Evolutionary conservation across 2,888 invertebrate genomes (phyloP).

Genomic region (Venustoraphidia nigricollis): DNA sequence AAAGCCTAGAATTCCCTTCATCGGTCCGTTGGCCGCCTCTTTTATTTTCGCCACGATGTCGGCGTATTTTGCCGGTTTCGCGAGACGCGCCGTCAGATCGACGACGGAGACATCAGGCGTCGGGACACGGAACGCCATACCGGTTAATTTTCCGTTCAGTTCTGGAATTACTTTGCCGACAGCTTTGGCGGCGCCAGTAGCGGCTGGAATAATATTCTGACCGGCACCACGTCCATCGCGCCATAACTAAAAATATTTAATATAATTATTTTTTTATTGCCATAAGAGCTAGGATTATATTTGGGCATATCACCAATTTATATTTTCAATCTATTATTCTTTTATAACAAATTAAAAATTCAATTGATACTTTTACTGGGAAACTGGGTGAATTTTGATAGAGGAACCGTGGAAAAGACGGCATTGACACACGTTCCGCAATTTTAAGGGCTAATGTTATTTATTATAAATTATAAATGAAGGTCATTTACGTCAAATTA

Average conservation of each 20-base stretch:
- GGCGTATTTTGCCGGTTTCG: constrained; percentile 42
- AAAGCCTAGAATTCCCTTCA: constrained; percentile 50
- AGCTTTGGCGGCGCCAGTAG: constrained; percentile 66
- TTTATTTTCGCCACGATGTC: constrained; percentile 44
- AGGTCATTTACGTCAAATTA: too few relatives aligned
- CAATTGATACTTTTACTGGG: too few relatives aligned
- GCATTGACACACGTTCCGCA: too few relatives aligned
- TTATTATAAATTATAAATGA: too few relatives aligned
- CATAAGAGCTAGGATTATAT: too few relatives aligned
- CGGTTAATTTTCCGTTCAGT: constrained; percentile 59
- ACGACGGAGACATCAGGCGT: constrained; percentile 68
- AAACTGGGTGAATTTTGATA: too few relatives aligned
- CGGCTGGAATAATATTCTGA: constrained; percentile 61
- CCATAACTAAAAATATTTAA: constrained; percentile 26
- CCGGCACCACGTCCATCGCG: constrained; percentile 53
- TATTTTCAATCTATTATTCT: too few relatives aligned
- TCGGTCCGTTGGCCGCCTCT: constrained; percentile 34
- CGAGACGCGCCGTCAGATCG: constrained; percentile 47
- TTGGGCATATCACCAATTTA: too few relatives aligned
- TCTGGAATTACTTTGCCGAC: constrained; percentile 71
- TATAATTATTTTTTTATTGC: too few relatives aligned
- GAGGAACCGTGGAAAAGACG: too few relatives aligned
- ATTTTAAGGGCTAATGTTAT: too few relatives aligned
- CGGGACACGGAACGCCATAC: constrained; percentile 71
- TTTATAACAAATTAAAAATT: too few relatives aligned